Percentiles rank a stretch among this genome's conserved stretches.
Evolutionary conservation across 2,888 invertebrate genomes (phyloP).

Genomic region (Cheilosia variabilis): DNA sequence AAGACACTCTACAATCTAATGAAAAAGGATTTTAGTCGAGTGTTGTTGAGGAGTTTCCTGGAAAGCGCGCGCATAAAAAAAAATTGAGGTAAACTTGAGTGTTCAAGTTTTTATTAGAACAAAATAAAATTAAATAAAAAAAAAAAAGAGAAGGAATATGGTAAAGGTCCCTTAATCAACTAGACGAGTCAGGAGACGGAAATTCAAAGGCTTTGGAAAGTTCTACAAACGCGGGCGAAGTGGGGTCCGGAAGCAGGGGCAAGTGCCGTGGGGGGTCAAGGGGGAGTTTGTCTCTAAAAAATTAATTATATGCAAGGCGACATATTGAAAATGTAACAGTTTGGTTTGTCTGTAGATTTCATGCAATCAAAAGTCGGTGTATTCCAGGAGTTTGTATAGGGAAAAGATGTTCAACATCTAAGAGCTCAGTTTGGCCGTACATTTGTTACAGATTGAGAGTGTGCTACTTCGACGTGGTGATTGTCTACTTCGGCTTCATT

Average conservation of each 20-base stretch:
- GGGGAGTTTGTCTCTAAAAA: not conserved
- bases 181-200: not conserved
- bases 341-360: too few relatives aligned
- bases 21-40: constrained; percentile 44
- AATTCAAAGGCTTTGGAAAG: constrained; percentile 10
- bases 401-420: too few relatives aligned
- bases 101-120: constrained; percentile 4
- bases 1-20: constrained; percentile 42
- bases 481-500: too few relatives aligned
- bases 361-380: too few relatives aligned
- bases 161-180: constrained; percentile 2
- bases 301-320: not conserved
- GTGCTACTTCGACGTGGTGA: too few relatives aligned
- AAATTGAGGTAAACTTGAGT: constrained; percentile 47
- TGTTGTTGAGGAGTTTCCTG: constrained; percentile 27
- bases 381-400: too few relatives aligned
- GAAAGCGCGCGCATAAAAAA: not conserved
- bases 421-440: too few relatives aligned
- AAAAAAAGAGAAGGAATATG: not conserved
- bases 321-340: too few relatives aligned
- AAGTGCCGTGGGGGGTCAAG: not conserved
- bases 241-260: not conserved
- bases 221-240: not conserved
- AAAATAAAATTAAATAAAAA: not conserved
- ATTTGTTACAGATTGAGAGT: too few relatives aligned